Evolutionary conservation across 2,113 vertebrate genomes (phyloP).

Genomic region (Rhagologus leucostigma): DNA sequence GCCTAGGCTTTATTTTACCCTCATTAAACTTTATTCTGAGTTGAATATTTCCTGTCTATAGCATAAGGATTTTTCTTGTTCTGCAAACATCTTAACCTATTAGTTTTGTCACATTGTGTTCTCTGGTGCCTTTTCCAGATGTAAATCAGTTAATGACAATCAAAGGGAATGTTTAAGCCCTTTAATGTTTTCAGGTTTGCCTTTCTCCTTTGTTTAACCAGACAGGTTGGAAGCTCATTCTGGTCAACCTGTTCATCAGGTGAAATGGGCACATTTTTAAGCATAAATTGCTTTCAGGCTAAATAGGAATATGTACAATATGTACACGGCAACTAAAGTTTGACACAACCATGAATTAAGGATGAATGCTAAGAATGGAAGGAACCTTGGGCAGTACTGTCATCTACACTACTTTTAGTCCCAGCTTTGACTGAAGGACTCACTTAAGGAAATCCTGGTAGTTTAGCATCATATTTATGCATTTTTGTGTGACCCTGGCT

Average conservation of each 20-base stretch:
- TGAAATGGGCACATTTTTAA: slow-evolving; percentile 68
- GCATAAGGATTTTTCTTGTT: slow-evolving; percentile 30
- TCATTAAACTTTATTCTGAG: slow-evolving; percentile 59
- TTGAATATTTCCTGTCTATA: slow-evolving; percentile 21
- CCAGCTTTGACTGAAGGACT: not conserved
- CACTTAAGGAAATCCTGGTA: not conserved
- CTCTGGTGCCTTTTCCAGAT: slow-evolving; percentile 82
- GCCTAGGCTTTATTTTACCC: slow-evolving; percentile 72
- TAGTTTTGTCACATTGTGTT: slow-evolving; percentile 73
- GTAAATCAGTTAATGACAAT: slow-evolving; percentile 74
- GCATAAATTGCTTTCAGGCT: slow-evolving; percentile 74
- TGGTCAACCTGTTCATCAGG: slow-evolving; percentile 48
- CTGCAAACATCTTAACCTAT: slow-evolving; percentile 59
- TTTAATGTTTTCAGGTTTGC: slow-evolving; percentile 31
- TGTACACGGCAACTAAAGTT: not conserved
- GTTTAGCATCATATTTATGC: not conserved
- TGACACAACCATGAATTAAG: not conserved
- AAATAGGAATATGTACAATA: not conserved
- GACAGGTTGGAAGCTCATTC: slow-evolving; percentile 12
- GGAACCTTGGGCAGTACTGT: not conserved
- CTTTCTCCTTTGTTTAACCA: slow-evolving; percentile 48
- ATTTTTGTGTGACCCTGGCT: not conserved
- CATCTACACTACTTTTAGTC: not conserved
- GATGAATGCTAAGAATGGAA: not conserved
- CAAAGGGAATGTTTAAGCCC: slow-evolving; percentile 68